These are phyloP conservation scores for Pyrochroa serraticornis DNA, from an alignment of 2,888 invertebrate genomes.

Conservation along the genomic window DNA sequence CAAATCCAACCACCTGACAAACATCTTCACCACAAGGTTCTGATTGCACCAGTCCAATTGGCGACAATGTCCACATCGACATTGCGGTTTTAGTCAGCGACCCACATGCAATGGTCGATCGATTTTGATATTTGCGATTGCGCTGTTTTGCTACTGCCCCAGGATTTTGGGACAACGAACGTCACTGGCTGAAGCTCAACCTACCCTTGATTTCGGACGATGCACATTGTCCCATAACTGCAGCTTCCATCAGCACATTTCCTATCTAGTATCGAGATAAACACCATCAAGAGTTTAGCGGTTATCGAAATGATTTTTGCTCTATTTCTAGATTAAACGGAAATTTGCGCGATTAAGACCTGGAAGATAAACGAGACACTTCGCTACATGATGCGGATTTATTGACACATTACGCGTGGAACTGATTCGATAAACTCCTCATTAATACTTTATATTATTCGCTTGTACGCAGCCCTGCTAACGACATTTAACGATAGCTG, in stretches of 20 bases:
- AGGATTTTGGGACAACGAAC: constrained; percentile 3
- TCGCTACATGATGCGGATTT: constrained; percentile 12
- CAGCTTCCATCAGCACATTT: too few relatives aligned
- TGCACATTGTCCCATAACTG: too few relatives aligned
- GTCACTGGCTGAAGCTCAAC: background rate
- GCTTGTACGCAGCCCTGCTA: background rate
- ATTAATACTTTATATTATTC: constrained; percentile 8
- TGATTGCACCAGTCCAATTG: constrained; percentile 16
- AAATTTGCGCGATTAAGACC: constrained; percentile 9
- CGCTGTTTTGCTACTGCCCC: constrained; percentile 25
- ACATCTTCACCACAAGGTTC: constrained; percentile 9
- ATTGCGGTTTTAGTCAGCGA: constrained; percentile 24
- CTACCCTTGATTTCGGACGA: too few relatives aligned
- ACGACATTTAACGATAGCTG: too few relatives aligned
- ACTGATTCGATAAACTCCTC: constrained; percentile 16
- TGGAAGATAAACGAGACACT: constrained; percentile 16
- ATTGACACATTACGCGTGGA: constrained; percentile 18
- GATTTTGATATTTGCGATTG: constrained; percentile 33
- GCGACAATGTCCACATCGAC: constrained; percentile 24
- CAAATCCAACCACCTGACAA: constrained; percentile 16
- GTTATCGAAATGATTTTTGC: too few relatives aligned
- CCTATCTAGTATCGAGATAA: background rate
- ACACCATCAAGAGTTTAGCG: background rate
- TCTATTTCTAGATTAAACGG: background rate
- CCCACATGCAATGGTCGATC: constrained; percentile 31